Evolutionary conservation across 2,888 invertebrate genomes (phyloP).

Genomic region (Dryococelus australis): DNA sequence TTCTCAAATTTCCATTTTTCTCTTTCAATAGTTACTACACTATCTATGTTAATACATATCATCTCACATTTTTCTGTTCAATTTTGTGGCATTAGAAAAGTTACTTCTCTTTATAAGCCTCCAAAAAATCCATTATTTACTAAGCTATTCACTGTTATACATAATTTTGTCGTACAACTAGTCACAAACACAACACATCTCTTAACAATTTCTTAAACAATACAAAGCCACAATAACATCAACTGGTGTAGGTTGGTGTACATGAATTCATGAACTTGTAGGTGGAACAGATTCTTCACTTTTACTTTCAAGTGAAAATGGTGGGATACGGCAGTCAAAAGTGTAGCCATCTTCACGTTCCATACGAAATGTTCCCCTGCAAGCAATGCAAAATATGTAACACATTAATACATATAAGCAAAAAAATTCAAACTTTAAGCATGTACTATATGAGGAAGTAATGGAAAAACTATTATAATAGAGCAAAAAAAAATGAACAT

Average conservation of each 20-base stretch:
- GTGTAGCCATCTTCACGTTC: constrained; percentile 96
- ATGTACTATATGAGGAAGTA: not conserved
- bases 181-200: not conserved
- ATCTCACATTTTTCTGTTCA: too few species aligned
- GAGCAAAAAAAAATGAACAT: too few species aligned
- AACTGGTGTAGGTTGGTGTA: not conserved
- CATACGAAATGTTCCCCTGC: constrained; percentile 95
- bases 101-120: too few species aligned
- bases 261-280: not conserved
- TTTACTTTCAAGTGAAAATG: constrained; percentile 96
- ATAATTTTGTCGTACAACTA: not conserved
- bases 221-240: not conserved
- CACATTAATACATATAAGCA: too few species aligned
- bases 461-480: too few species aligned
- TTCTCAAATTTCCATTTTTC: too few species aligned
- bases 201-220: not conserved
- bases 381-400: not conserved
- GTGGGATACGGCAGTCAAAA: constrained; percentile 97
- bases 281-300: constrained; percentile 66
- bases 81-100: too few species aligned
- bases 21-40: too few species aligned
- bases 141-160: too few species aligned
- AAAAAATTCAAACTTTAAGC: too few species aligned
- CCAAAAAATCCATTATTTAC: too few species aligned
- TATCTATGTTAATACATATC: too few species aligned